These are phyloP conservation scores for Hofmannophila pseudospretella DNA, from an alignment of 2,888 invertebrate genomes.

Conservation along the genomic window DNA sequence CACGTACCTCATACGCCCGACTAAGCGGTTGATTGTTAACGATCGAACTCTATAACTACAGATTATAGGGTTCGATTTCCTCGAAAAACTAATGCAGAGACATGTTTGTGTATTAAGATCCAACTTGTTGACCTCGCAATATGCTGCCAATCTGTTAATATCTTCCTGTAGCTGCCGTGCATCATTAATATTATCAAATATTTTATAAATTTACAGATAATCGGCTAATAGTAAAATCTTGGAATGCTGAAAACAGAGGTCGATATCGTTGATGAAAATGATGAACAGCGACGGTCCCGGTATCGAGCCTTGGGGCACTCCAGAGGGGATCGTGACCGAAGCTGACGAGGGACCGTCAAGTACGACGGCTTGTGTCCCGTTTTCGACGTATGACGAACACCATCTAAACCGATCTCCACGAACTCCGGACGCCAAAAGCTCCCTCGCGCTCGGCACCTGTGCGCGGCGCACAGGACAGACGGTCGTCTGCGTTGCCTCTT, in stretches of 20 bases:
- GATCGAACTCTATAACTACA: too few species aligned
- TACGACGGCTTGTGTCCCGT: background rate
- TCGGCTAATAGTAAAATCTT: background rate
- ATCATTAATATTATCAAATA: background rate
- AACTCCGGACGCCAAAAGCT: too few species aligned
- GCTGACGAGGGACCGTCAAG: background rate
- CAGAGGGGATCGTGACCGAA: background rate
- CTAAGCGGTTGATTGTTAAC: too few species aligned
- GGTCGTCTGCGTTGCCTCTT: too few species aligned
- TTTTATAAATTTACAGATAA: conserved; percentile 1
- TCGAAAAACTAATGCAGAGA: too few species aligned
- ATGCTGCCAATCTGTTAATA: background rate
- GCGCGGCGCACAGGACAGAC: too few species aligned
- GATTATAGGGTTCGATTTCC: too few species aligned
- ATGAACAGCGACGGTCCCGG: conserved; percentile 1
- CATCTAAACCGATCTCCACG: background rate
- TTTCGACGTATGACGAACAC: conserved; percentile 1
- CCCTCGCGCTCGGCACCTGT: too few species aligned
- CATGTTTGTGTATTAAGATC: too few species aligned
- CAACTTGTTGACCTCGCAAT: too few species aligned
- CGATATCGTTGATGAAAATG: background rate
- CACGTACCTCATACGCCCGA: too few species aligned
- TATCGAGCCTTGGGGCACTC: conserved; percentile 5
- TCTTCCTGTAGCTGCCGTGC: background rate
- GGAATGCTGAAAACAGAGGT: background rate